Percentiles rank a stretch among this genome's conserved stretches.
Evolutionary conservation across 1,140 invertebrate species (phyloP).

Genomic region (Drosophila ambigua): DNA sequence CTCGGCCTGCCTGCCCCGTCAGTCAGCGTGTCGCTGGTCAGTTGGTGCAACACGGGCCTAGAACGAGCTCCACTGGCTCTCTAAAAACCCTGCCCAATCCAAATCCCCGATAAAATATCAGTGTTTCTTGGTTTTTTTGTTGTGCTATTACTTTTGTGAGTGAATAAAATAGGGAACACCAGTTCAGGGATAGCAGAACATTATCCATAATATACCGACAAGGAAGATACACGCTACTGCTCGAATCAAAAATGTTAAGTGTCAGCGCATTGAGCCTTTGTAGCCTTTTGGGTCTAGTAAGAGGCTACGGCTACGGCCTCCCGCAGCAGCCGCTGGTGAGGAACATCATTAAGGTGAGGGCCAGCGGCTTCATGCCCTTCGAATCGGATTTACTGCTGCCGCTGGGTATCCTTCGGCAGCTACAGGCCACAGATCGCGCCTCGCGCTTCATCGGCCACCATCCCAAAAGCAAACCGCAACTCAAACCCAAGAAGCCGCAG

Average conservation of each 20-base stretch:
- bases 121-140: conserved; percentile 13
- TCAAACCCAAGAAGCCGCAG: conserved; percentile 38
- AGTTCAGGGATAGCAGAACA: too few relatives aligned
- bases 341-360: conserved; percentile 67
- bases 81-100: neutral
- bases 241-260: conserved; percentile 16
- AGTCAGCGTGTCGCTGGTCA: conserved; percentile 46
- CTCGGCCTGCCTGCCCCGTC: neutral
- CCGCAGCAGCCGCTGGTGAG: conserved; percentile 22
- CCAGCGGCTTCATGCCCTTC: conserved; percentile 68
- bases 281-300: conserved; percentile 11
- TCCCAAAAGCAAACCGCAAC: conserved; percentile 7
- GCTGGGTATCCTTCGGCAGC: conserved; percentile 54
- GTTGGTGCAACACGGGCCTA: conserved; percentile 73
- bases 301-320: neutral
- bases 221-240: conserved; percentile 15
- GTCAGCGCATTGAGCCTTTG: neutral
- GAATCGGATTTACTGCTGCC: conserved; percentile 68
- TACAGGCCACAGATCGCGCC: conserved; percentile 59
- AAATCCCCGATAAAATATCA: neutral
- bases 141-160: conserved; percentile 3
- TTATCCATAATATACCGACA: too few relatives aligned
- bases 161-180: neutral
- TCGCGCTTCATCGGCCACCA: conserved; percentile 31
- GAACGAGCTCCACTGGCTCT: conserved; percentile 53